Evolutionary conservation across 2,113 vertebrate species (phyloP), one percentile per base, ranked within the genome.

Genomic region (Scopus umbretta): DNA sequence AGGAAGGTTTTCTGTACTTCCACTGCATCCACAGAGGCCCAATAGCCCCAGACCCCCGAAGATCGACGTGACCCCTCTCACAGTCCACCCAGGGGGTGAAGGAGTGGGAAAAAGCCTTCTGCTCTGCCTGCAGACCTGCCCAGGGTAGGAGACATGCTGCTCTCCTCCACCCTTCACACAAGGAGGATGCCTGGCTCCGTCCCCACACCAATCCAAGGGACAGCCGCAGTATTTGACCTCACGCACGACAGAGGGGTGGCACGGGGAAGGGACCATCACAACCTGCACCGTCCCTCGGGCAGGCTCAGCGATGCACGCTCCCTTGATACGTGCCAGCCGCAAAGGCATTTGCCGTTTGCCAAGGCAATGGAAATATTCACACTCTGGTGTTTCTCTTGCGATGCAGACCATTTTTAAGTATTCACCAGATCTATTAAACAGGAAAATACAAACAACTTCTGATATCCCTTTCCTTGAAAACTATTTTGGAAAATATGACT

Each of bases 401-500:
- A 71, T 23, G 16, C 2, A 40, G 71, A 63, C 15, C 7, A 16
- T 65, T 85, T 63, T 66, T 23, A 34, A 40, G 53, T 30, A 32
- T 52, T 82, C 43, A 21, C 36, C 34, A 45, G 12, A 3, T 86
- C 34, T 61, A 32, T 47, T 55, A 19, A 67, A 47, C 9, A 38
- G 58, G 38, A 82, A 94, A 92, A 91, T 32, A 76, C 45, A 75
- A 79, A 90, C 58, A 91, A 21, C 26, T 55, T 83, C 84, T 42
- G 40, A 62, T 43, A 59, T 16, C 27, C 47, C 53, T 22, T 63
- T 70, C 74, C 40, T 70, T 91, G 79, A 88, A 93, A 92, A 76
- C 27, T 88, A 36, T 90, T 95, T 49, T 32, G 86, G 73, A 80
- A 93, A 93, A 82, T 30, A 72, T 63, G 66, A 88, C 87, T 91